These are phyloP conservation scores for Zygothrica quintamaculata DNA, from an alignment of 2,888 invertebrate species.

Conservation along the genomic window DNA sequence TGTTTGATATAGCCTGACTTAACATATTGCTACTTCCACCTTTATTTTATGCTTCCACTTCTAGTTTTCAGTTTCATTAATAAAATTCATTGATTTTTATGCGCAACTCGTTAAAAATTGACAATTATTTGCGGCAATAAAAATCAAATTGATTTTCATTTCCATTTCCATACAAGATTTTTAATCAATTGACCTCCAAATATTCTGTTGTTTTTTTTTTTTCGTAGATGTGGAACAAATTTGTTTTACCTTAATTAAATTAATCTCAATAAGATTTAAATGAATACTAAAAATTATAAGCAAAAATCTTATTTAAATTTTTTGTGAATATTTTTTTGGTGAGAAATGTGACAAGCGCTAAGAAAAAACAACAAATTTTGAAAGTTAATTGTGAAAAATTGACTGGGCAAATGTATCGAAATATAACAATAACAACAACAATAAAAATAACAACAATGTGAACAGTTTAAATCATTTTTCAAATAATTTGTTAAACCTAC, in stretches of 20 bases:
- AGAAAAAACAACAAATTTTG: conserved; percentile 35
- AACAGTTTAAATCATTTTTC: too few relatives aligned
- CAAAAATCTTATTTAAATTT: conserved; percentile 48
- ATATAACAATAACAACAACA: conserved; percentile 39
- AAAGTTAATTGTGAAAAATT: conserved; percentile 76
- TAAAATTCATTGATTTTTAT: conserved; percentile 58
- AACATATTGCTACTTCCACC: background rate
- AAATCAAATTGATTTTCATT: conserved; percentile 58
- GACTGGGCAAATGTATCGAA: conserved; percentile 60
- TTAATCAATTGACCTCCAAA: conserved; percentile 50
- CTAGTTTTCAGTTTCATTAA: conserved; percentile 16
- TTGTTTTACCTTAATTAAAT: conserved; percentile 51
- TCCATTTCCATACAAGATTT: conserved; percentile 49
- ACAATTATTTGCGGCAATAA: conserved; percentile 64
- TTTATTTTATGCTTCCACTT: background rate
- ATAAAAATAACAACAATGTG: too few relatives aligned
- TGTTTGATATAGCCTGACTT: background rate
- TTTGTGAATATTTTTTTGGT: conserved; percentile 42
- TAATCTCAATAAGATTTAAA: conserved; percentile 63
- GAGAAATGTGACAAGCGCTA: conserved; percentile 25
- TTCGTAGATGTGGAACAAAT: conserved; percentile 33
- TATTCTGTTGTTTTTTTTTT: conserved; percentile 10
- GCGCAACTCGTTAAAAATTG: conserved; percentile 54
- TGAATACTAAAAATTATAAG: conserved; percentile 44
- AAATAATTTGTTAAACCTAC: conserved; percentile 65